phyloP scores from a whole-genome alignment of 35 echinoderm and acorn worm species.

The Acanthaster planci region DNA sequence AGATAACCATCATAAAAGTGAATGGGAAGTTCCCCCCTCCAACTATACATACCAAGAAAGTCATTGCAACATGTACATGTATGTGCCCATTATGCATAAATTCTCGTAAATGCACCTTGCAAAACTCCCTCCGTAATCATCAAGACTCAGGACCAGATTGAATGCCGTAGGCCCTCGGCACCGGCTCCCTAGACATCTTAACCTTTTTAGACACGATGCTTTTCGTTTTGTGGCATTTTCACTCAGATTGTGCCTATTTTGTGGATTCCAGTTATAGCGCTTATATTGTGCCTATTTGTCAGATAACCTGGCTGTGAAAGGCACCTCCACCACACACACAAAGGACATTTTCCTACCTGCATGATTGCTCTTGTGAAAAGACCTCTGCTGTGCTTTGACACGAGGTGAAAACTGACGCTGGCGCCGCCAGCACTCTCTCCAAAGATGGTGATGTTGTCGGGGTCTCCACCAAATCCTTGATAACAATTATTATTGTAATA shows the following conservation, averaged over 20 bases:
- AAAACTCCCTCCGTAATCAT: too few species aligned
- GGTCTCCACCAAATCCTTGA: conserved; percentile 75
- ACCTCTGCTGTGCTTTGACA: conserved; percentile 52
- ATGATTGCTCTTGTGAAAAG: conserved; percentile 74
- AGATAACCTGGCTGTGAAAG: neutral
- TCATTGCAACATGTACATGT: too few species aligned
- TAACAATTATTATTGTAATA: neutral
- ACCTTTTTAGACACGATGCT: neutral
- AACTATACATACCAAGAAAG: too few species aligned
- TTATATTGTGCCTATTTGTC: neutral
- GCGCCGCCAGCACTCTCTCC: conserved; percentile 79
- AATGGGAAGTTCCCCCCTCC: too few species aligned
- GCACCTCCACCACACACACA: neutral
- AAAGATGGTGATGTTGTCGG: conserved; percentile 67
- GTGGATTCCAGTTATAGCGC: neutral
- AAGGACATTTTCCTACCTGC: conserved; percentile 33
- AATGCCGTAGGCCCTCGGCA: too few species aligned
- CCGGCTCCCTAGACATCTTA: too few species aligned
- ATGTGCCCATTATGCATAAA: too few species aligned
- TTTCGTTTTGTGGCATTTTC: neutral
- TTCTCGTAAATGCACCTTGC: too few species aligned
- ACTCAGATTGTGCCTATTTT: neutral
- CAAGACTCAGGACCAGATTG: too few species aligned
- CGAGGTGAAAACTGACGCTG: conserved; percentile 70
- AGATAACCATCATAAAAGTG: too few species aligned